phyloP scores from a whole-genome alignment of 35 echinoderm and acorn worm genomes.

The Amphiura filiformis region DNA sequence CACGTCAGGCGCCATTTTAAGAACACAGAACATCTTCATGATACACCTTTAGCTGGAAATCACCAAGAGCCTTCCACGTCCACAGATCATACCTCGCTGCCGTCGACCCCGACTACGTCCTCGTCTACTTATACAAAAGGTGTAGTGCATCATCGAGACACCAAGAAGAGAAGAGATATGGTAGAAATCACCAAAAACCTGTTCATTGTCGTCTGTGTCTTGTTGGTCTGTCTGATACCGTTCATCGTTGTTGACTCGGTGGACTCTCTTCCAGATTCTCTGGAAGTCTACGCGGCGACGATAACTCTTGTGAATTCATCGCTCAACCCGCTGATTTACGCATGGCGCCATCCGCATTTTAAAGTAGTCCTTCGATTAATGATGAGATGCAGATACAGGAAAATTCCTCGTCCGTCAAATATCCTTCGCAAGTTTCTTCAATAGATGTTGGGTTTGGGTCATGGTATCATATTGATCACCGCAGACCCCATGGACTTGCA shows the following conservation, averaged over 20 bases:
- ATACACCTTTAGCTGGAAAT: no score
- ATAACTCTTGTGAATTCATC: constrained; percentile 34
- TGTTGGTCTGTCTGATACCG: constrained; percentile 33
- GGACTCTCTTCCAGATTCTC: neutral
- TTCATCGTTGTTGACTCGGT: constrained; percentile 34
- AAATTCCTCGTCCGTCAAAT: constrained; percentile 39
- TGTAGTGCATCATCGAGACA: neutral
- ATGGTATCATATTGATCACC: no score
- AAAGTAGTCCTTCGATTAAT: constrained; percentile 56
- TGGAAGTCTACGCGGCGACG: constrained; percentile 7
- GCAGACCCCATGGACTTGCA: no score
- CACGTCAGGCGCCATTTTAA: constrained; percentile 61
- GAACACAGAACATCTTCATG: neutral
- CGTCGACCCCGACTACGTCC: neutral
- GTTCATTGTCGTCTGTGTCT: constrained; percentile 48
- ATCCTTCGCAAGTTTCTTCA: neutral
- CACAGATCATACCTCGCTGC: neutral
- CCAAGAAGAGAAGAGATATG: neutral
- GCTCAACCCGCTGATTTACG: constrained; percentile 65
- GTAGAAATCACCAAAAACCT: constrained; percentile 64
- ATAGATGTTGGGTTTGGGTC: no score
- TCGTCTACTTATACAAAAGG: neutral
- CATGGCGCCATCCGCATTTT: constrained; percentile 52
- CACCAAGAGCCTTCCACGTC: neutral
- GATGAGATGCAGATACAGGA: constrained; percentile 32